Conservation (phyloP, 2,113 vertebrate genomes). For the Tonatia bakeri region DNA sequence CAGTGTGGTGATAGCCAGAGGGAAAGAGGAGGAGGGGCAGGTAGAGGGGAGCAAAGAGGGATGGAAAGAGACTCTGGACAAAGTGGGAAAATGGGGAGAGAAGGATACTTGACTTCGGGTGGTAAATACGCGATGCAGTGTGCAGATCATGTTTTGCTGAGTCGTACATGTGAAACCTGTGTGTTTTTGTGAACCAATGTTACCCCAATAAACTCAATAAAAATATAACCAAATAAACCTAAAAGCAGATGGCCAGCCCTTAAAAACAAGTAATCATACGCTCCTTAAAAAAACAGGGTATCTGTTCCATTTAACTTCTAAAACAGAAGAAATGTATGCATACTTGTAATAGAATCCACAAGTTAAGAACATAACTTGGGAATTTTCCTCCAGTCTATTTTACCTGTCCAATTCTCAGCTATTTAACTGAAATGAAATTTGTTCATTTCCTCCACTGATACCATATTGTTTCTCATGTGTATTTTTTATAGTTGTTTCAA, state of each 20-base stretch:
- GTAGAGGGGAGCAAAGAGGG: too few species aligned
- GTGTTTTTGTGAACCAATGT: too few species aligned
- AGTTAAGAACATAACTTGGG: background rate
- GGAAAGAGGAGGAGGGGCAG: too few species aligned
- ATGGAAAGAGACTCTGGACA: too few species aligned
- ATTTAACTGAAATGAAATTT: background rate
- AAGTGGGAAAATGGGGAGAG: too few species aligned
- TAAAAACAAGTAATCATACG: background rate
- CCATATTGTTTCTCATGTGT: background rate
- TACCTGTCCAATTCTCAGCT: background rate
- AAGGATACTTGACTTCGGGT: too few species aligned
- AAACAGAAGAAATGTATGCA: background rate
- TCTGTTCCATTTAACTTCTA: background rate
- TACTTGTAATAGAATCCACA: background rate
- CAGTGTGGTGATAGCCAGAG: too few species aligned
- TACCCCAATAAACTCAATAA: too few species aligned
- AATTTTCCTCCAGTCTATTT: background rate
- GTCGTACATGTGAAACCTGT: too few species aligned
- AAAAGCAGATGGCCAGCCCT: background rate
- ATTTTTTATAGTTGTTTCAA: slow-evolving; percentile 2
- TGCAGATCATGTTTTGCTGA: too few species aligned
- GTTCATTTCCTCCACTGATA: background rate
- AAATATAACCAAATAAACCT: background rate
- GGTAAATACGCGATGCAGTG: too few species aligned
- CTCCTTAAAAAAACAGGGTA: background rate